Conservation (phyloP, 2,888 invertebrate genomes). For the Coleophora deauratella region DNA sequence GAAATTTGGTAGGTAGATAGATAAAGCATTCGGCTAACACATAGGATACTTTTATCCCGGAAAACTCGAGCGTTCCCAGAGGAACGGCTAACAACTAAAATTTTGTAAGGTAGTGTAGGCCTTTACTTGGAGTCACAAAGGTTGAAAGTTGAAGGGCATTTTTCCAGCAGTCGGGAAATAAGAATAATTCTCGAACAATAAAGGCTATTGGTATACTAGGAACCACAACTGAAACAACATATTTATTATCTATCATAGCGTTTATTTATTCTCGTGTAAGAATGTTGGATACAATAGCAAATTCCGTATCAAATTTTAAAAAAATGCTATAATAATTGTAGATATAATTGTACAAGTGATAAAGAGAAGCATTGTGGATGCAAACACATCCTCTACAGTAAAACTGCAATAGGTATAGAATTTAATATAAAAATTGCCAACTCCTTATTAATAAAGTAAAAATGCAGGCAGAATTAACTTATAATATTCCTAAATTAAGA, state of each 20-base stretch:
- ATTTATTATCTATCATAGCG: slow-evolving; percentile 35
- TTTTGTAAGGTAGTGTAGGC: too few relatives aligned
- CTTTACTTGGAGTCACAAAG: too few relatives aligned
- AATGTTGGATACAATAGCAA: slow-evolving; percentile 63
- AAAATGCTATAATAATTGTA: slow-evolving; percentile 49
- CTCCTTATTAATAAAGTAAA: slow-evolving; percentile 27
- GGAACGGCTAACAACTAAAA: too few relatives aligned
- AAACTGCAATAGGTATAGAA: slow-evolving; percentile 15
- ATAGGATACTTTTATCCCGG: too few relatives aligned
- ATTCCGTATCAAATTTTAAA: slow-evolving; percentile 65
- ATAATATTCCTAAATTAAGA: slow-evolving; percentile 39
- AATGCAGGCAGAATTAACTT: slow-evolving; percentile 33
- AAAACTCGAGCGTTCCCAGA: too few relatives aligned
- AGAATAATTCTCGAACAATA: too few relatives aligned
- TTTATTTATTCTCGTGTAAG: slow-evolving; percentile 68
- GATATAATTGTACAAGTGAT: slow-evolving; percentile 58
- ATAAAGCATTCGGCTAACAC: too few relatives aligned
- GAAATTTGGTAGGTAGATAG: too few relatives aligned
- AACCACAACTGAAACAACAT: neutral
- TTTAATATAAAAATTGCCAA: slow-evolving; percentile 9
- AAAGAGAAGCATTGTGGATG: slow-evolving; percentile 42
- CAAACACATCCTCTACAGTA: slow-evolving; percentile 24
- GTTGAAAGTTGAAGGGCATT: too few relatives aligned
- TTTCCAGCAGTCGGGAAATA: too few relatives aligned
- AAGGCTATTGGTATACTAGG: too few relatives aligned